Base-by-base conservation (phyloP, 1,140 invertebrate genomes). In the Ptiloglossa arizonensis region DNA sequence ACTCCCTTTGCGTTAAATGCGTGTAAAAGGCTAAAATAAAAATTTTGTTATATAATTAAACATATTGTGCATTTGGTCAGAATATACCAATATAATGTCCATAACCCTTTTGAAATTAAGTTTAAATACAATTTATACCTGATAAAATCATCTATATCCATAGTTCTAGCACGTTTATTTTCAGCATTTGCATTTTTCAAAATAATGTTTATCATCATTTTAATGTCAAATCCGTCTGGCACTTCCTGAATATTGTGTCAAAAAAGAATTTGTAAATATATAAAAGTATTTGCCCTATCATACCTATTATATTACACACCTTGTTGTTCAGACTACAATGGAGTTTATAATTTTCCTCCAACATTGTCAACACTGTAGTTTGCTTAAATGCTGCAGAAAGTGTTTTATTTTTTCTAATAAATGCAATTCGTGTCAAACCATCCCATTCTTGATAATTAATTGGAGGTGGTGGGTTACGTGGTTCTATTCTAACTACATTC, bases 371-470 rank as follows among this genome's bases (percentile, higher is more conserved):
- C 8, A 98, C 97, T 59, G 97, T 94, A 13, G 95, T 95, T 85
- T 97, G 97, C 91, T 97, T 97, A 86, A 99, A 98, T 64, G 95
- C 94, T 13, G 98, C 96, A 57, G 94, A 92, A 11, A 99, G 90
- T 4, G 97, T 98, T 94, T 98, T 99, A 89, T 99, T 99, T 93
- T 99, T 99, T 81, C 99, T 94, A 0, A 96, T 94, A 93, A 99
- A 99, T 32, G 96, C 97, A 83, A 99, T 98, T 87, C 98, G 94
- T 0, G 98, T 97, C 22, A 99, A 92, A 11, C 98, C 98, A 95
- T 99, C 99, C 98, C 98, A 99, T 94, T 99, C 98, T 85, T 96
- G 96, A 91, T 98, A 99, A 92, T 99, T 98, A 35, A 99, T 97
- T 15, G 97, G 96, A 35, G 98, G 98, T 46, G 98, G 97, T 60